These are phyloP conservation scores for Struthidea cinerea DNA, from an alignment of 2,113 vertebrate species.

Conservation along the genomic window DNA sequence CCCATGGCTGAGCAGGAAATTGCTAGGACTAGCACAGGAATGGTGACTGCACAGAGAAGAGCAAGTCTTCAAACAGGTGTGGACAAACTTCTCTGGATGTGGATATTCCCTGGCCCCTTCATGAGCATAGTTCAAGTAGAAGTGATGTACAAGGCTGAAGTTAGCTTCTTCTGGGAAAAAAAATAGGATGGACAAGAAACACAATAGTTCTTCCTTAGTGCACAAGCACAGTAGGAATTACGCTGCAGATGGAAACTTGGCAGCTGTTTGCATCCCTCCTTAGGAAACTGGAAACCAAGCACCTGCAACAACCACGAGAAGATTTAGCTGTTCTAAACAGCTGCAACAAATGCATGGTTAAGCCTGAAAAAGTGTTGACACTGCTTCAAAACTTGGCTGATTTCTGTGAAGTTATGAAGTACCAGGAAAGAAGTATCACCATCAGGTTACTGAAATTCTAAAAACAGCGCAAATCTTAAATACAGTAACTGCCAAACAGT, in stretches of 20 bases:
- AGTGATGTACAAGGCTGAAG: background rate
- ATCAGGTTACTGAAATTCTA: background rate
- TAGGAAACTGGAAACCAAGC: background rate
- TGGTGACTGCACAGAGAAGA: background rate
- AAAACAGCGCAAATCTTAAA: background rate
- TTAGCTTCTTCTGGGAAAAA: background rate
- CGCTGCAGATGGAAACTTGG: fast-evolving
- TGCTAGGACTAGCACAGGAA: background rate
- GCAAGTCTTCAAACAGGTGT: background rate
- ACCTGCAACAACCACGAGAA: background rate
- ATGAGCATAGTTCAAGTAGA: background rate
- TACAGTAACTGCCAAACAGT: background rate
- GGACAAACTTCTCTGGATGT: background rate
- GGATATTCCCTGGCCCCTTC: background rate
- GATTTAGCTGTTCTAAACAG: background rate
- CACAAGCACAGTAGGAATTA: background rate
- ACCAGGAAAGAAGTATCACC: background rate
- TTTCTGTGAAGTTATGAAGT: background rate
- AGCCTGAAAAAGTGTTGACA: background rate
- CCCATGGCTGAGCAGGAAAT: background rate
- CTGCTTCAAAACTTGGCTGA: background rate
- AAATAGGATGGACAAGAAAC: background rate
- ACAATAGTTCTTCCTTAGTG: background rate
- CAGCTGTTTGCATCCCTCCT: background rate
- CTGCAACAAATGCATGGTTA: background rate